Evolutionary conservation across 2,113 vertebrate species (phyloP).

Genomic region (Rostratula benghalensis): DNA sequence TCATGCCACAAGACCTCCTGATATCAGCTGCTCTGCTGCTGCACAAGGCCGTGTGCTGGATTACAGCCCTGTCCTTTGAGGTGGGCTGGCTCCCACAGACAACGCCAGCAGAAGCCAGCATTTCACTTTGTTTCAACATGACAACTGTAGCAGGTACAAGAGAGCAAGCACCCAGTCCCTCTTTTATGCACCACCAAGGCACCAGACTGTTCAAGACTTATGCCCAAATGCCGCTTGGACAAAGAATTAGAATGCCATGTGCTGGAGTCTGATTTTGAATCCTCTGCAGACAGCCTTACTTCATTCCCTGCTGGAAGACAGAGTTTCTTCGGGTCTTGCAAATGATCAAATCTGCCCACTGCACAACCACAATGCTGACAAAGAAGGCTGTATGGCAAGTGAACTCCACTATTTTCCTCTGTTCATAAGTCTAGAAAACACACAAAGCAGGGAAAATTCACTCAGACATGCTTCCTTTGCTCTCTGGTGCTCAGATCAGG

Average conservation of each 20-base stretch:
- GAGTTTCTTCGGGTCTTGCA: constrained; percentile 90
- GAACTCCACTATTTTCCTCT: constrained; percentile 90
- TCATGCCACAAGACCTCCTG: neutral
- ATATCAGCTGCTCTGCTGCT: neutral
- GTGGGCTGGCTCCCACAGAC: neutral
- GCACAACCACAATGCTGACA: constrained; percentile 87
- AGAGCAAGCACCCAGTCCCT: neutral
- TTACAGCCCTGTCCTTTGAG: rapidly evolving
- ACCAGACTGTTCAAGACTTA: neutral
- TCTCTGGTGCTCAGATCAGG: neutral
- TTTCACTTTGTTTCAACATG: neutral
- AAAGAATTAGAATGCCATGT: neutral
- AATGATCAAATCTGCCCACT: constrained; percentile 89
- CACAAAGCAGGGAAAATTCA: rapidly evolving
- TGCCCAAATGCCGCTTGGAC: neutral
- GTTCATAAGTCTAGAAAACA: constrained; percentile 81
- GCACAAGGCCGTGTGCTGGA: neutral
- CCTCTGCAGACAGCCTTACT: constrained; percentile 47
- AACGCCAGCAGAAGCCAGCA: neutral
- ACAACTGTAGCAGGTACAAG: neutral
- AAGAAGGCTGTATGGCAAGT: constrained; percentile 90
- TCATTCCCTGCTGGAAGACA: constrained; percentile 90
- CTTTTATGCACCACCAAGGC: neutral
- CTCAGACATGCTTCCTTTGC: neutral
- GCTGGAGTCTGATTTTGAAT: neutral